Conservation (phyloP, 2,888 invertebrate genomes). For the Scotopteryx bipunctaria region DNA sequence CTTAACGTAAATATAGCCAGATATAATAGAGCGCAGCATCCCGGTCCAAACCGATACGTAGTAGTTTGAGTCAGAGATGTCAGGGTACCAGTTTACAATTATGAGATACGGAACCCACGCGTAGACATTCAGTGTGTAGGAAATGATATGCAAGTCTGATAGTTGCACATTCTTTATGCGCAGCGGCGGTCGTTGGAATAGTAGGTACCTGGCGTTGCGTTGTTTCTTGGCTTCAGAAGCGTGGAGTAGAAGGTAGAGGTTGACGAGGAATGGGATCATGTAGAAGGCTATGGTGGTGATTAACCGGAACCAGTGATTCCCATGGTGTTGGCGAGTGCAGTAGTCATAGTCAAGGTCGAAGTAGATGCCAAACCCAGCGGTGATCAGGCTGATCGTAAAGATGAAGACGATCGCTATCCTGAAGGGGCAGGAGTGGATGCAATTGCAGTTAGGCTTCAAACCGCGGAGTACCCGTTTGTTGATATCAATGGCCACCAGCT, state of each 20-base stretch:
- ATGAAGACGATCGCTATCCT: conserved; percentile 78
- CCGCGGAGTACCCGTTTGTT: conserved; percentile 84
- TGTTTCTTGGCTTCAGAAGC: conserved; percentile 77
- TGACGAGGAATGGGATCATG: conserved; percentile 81
- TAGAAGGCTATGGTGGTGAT: conserved; percentile 83
- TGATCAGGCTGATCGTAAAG: conserved; percentile 81
- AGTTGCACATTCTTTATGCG: conserved; percentile 85
- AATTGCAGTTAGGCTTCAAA: conserved; percentile 60
- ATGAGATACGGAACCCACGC: conserved; percentile 88
- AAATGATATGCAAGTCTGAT: conserved; percentile 85
- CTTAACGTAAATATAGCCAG: conserved; percentile 84
- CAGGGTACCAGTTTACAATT: conserved; percentile 79
- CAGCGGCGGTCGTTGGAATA: conserved; percentile 85
- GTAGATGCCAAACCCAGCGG: conserved; percentile 85
- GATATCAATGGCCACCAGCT: conserved; percentile 85
- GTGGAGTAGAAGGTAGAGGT: conserved; percentile 79
- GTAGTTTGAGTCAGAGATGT: conserved; percentile 78
- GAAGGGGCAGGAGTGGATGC: conserved; percentile 77
- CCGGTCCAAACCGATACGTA: conserved; percentile 88
- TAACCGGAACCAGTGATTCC: conserved; percentile 82
- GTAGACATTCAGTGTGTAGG: conserved; percentile 84
- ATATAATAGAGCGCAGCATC: conserved; percentile 86
- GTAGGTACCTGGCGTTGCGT: conserved; percentile 74
- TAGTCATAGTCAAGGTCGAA: conserved; percentile 86
- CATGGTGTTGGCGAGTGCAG: conserved; percentile 82